Percentiles rank a stretch among this genome's conserved stretches.
These are phyloP conservation scores for Synanceia verrucosa DNA, from an alignment of 2,797 vertebrate genomes.

Conservation along the genomic window DNA sequence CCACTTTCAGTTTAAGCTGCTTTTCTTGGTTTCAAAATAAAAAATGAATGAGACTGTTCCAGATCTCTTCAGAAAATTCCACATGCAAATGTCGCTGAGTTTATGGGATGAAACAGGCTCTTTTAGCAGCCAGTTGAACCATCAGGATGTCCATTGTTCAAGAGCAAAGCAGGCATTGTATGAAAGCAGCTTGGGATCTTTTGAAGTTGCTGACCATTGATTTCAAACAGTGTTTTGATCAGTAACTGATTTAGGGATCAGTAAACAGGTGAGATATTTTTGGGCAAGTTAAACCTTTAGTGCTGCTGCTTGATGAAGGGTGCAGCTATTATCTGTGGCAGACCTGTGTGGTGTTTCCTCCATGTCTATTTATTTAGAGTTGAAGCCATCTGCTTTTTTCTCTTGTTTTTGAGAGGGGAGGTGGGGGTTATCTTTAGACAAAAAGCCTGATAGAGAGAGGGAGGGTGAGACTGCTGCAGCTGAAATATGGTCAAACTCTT, in stretches of 20 bases:
- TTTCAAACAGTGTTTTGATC: conserved; percentile 23
- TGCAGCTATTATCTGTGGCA: conserved; percentile 42
- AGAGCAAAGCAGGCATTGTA: neutral
- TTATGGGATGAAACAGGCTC: neutral
- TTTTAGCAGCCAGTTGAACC: neutral
- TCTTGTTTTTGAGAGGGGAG: neutral
- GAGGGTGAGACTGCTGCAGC: neutral
- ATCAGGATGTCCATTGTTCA: neutral
- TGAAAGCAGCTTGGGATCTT: neutral
- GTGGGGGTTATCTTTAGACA: conserved; percentile 31
- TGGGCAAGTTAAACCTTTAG: conserved; percentile 35
- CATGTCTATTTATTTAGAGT: conserved; percentile 46
- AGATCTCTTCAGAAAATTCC: neutral
- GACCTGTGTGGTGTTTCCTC: conserved; percentile 36
- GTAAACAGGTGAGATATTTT: conserved; percentile 14
- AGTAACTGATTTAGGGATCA: neutral
- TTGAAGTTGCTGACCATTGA: neutral
- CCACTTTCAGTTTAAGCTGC: conserved; percentile 26
- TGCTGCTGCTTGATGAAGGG: conserved; percentile 41
- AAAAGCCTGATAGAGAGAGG: conserved; percentile 14
- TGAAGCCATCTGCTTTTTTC: conserved; percentile 46
- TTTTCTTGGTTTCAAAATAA: neutral
- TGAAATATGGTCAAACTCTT: conserved; percentile 38
- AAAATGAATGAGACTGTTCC: neutral
- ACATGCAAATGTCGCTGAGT: neutral